Base-by-base conservation (phyloP, 2,797 vertebrate genomes). In the Enteromius fasciolatus region DNA sequence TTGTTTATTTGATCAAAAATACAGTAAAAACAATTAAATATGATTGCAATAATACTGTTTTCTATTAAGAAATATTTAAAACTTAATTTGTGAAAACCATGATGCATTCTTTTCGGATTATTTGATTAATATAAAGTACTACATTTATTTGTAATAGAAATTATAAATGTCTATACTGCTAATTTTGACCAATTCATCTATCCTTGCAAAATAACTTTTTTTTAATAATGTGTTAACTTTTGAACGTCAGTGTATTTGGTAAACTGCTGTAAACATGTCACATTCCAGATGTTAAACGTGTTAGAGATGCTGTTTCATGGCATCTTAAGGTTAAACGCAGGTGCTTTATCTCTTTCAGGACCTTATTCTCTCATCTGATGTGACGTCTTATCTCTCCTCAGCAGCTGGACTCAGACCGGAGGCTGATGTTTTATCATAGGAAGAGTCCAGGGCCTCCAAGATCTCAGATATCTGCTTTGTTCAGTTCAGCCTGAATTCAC, bases 381-480 rank as follows among this genome's bases (percentile, higher is more conserved):
- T 52, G 10, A 57, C 7, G 20, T 75, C 72, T 75, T 57, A 75
- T 75, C 72, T 57, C 6, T 75, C 33, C 20, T 39, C 52, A 74
- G 17, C 72, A 75, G 50, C 72, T 75, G 72, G 52, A 75, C 72
- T 75, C 28, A 39, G 18, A 39, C 72, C 12, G 48, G 18, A 73
- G 69, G 25, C 69, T 20, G 28, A 33, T 54, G 33, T 75, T 75
- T 74, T 39, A 75, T 52, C 46, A 73, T 17, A 72, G 8, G 44
- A 46, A 48, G 44, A 50, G 69, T 48, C 44, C 44, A 48, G 8
- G 44, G 23, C 41, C 68, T 70, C 25, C 68, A 48, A 18, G 15
- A 48, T 50, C 18, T 48, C 68, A 72, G 44, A 31, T 50, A 72
- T 50, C 9, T 31, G 69, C 10, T 72, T 50, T 31, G 17, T 50